Conservation (phyloP, 1,140 invertebrate genomes). For the Drosophila leontia region DNA sequence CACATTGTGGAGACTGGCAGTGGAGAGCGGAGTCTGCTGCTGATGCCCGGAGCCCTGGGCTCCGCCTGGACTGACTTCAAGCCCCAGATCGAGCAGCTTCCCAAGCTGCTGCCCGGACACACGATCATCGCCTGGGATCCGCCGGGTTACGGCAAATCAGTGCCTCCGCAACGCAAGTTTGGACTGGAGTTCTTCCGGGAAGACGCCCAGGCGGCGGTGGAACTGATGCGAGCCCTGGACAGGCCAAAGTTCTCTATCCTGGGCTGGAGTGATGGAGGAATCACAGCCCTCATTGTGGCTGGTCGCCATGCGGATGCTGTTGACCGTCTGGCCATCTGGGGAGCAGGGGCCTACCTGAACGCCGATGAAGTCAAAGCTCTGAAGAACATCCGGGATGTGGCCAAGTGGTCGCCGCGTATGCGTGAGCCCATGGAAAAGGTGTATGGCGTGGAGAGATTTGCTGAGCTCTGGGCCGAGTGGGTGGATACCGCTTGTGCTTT, state of each 20-base stretch:
- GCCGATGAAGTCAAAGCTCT: constrained; percentile 89
- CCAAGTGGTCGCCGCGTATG: constrained; percentile 92
- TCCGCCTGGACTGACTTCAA: constrained; percentile 93
- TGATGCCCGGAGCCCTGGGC: constrained; percentile 92
- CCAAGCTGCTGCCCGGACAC: constrained; percentile 88
- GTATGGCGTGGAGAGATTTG: constrained; percentile 91
- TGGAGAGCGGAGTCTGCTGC: constrained; percentile 89
- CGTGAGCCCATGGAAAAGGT: constrained; percentile 89
- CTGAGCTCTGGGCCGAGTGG: constrained; percentile 90
- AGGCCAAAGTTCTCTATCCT: constrained; percentile 90
- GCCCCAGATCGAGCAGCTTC: constrained; percentile 90
- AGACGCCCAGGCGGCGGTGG: constrained; percentile 90
- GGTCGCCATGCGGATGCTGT: constrained; percentile 89
- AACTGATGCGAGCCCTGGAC: constrained; percentile 90
- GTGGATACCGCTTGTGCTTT: constrained; percentile 88
- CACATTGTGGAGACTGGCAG: constrained; percentile 91
- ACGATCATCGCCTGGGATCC: constrained; percentile 95
- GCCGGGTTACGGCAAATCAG: constrained; percentile 94
- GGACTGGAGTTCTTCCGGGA: constrained; percentile 89
- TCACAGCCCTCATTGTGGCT: constrained; percentile 91
- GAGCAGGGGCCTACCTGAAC: constrained; percentile 90
- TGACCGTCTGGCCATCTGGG: constrained; percentile 91
- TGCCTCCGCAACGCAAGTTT: constrained; percentile 91
- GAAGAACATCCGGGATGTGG: constrained; percentile 89
- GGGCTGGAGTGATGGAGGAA: constrained; percentile 96